Evolutionary conservation across 1,140 invertebrate genomes (phyloP), one percentile per base, ranked within the genome.

Genomic region (Ruditapes philippinarum): DNA sequence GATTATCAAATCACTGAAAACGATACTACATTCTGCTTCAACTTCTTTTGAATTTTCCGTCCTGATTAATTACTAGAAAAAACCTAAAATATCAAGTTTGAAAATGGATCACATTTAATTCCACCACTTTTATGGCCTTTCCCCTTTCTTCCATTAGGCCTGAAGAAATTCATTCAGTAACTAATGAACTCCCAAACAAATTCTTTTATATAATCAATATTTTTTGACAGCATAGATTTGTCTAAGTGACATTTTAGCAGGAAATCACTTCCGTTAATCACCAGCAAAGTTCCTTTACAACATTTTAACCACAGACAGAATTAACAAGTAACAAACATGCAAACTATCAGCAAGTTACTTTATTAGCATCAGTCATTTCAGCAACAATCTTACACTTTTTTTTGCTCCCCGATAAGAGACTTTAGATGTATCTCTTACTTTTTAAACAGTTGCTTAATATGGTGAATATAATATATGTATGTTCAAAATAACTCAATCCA

Each of bases 191-290:
- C 25, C 36, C 54, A 81, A 60, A 62, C 54, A 62, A 65, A 62
- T 42, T 62, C 54, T 28, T 81, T 81, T 62, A 62, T 33, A 65
- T 17, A 65, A 81, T 81, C 79, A 62, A 81, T 62, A 81, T 33
- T 62, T 81, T 81, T 81, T 81, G 79, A 81, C 79, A 81, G 33
- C 57, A 40, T 28, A 81, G 54, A 81, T 62, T 65, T 49, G 33
- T 62, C 40, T 81, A 28, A 81, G 36, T 81, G 79, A 65, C 79
- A 65, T 60, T n/a, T 14, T 38, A 65, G 4, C 25, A 25, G 31
- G 51, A 81, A 81, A 80, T 80, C 51, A 80, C 78, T 80, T 80
- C 78, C 78, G 45, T 76, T 51, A 57, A 78, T 33, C 42, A 33
- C 74, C 25, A 78, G 45, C 3, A 36, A 54, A 36, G 45, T 78